Evolutionary conservation across 2,888 invertebrate species (phyloP), one percentile per base, ranked within the genome.

Genomic region (Lepidonotus clava): DNA sequence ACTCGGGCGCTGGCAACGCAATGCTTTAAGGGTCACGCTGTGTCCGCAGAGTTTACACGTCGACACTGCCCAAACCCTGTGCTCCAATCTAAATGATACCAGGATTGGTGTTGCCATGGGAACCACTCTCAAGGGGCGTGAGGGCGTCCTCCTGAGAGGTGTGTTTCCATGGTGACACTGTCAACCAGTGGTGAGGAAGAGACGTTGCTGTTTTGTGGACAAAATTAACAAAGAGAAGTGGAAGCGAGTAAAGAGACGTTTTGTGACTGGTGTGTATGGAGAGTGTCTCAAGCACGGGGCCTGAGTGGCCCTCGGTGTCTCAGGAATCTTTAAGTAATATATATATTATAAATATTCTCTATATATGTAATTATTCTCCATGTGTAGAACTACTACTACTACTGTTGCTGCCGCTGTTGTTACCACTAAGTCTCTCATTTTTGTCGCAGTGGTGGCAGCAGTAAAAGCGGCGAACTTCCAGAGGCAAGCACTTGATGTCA

Each of bases 401-500:
- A 51, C 80, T 80, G 46, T 51, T n/a, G 80, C 80, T 80, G 46
- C 51, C 32, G 80, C 51, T 80, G 71, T 71, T 71, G 80, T 24
- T 38, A 34, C n/a, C 71, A 34, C 71, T 71, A 71, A 71, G 24
- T 18, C 38, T 71, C 71, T 71, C 71, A 36, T 34, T 38, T 34
- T 21, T 4, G 71, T 18, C 0, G 32, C 46, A 40, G 80, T 46
- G 34, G 46, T 34, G 46, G 80, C 80, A 71, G 71, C 71, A 21
- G 36, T 36, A 18, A 11, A 36, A 32, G 46, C 1, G 80, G 28
- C 80, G 46, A 46, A 80, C 80, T 80, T 80, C 46, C 80, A 80
- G 80, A 80, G 80, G 80, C 80, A 80, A 80, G 80, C 80, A 80
- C 80, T 80, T 80, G 80, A 80, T 80, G 51, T 80, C 80, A 80